A percentile compares a stretch with the other conserved stretches of the same genome.
Conservation (phyloP, 2,113 vertebrate genomes). For the Eurypyga helias region DNA sequence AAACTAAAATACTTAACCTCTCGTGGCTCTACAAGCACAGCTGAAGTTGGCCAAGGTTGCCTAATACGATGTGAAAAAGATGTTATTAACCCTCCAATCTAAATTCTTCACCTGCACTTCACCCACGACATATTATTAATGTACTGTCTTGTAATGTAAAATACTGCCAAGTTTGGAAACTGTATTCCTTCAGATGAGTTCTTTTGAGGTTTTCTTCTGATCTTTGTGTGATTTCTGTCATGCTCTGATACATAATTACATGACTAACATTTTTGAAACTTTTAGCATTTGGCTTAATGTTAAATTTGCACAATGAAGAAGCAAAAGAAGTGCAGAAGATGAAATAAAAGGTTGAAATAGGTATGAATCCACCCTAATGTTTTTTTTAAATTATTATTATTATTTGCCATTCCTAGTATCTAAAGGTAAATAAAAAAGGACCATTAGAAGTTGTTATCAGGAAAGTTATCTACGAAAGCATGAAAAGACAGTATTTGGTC, state of each 20-base stretch:
- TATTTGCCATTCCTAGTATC: background rate
- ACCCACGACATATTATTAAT: background rate
- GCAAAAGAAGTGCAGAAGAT: background rate
- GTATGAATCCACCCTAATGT: background rate
- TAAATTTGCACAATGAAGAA: background rate
- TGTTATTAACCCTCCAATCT: background rate
- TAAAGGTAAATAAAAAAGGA: background rate
- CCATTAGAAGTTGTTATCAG: background rate
- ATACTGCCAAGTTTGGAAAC: background rate
- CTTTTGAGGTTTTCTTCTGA: constrained; percentile 46
- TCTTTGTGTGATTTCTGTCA: background rate
- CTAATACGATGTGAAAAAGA: background rate
- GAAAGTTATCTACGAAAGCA: background rate
- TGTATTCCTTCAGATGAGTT: background rate
- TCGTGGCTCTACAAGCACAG: background rate
- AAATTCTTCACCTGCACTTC: background rate
- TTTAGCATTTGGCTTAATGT: background rate
- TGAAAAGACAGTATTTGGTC: background rate
- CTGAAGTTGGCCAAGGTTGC: background rate
- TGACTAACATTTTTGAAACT: background rate
- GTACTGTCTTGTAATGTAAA: constrained; percentile 23
- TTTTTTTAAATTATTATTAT: background rate
- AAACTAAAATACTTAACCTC: background rate
- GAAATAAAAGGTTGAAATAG: background rate
- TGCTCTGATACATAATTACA: background rate